These are phyloP conservation scores for Drosophila bocqueti DNA, from an alignment of 1,140 invertebrate genomes.

Conservation along the genomic window DNA sequence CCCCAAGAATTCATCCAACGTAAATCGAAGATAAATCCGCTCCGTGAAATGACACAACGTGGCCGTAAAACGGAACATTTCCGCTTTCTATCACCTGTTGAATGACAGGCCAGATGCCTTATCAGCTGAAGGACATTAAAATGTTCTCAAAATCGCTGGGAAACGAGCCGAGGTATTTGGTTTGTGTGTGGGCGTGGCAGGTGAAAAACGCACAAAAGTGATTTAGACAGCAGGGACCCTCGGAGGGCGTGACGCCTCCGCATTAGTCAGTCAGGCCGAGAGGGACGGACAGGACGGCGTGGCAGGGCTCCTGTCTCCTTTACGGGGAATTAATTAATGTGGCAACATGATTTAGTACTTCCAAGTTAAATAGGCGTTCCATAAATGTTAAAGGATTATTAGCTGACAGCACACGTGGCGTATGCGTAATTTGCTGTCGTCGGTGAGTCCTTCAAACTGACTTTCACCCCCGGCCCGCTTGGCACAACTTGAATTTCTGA, in stretches of 20 bases:
- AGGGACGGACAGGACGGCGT: conserved; percentile 21
- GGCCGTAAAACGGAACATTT: conserved; percentile 6
- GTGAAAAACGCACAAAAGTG: conserved; percentile 80
- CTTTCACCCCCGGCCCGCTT: background rate
- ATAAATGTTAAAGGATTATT: conserved; percentile 84
- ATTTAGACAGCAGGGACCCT: conserved; percentile 66
- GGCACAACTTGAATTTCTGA: conserved; percentile 69
- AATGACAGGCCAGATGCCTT: conserved; percentile 23
- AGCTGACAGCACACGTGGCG: conserved; percentile 79
- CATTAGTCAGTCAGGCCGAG: conserved; percentile 56
- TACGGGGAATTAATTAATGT: conserved; percentile 82
- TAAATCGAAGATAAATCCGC: conserved; percentile 3
- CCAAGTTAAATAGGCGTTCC: conserved; percentile 81
- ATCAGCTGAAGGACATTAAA: conserved; percentile 35
- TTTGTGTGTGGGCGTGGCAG: conserved; percentile 32
- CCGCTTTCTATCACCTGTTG: conserved; percentile 33
- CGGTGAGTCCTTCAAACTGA: conserved; percentile 20
- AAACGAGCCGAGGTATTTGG: conserved; percentile 58
- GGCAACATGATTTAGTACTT: conserved; percentile 83
- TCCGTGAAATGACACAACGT: background rate
- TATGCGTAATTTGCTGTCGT: conserved; percentile 75
- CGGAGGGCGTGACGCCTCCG: conserved; percentile 45
- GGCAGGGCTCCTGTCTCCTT: conserved; percentile 40
- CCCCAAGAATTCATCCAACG: background rate
- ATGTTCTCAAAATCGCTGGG: conserved; percentile 53